Evolutionary conservation across 2,888 invertebrate genomes (phyloP), one percentile per base, ranked within the genome.

Genomic region (Synergus itoensis): DNA sequence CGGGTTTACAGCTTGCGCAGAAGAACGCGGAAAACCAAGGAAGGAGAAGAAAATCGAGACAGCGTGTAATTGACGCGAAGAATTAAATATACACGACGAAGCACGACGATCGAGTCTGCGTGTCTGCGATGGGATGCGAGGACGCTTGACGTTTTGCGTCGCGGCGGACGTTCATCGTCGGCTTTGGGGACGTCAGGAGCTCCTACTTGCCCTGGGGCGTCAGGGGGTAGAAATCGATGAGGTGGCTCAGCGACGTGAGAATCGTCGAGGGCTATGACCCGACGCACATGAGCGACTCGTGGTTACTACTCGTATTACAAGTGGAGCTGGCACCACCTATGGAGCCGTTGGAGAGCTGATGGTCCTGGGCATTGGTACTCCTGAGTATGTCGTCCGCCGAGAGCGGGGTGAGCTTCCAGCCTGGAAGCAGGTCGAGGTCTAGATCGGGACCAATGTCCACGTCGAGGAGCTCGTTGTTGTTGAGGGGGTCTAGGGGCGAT

Each of bases 401-500:
- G 14, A 92, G 86, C 5, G 94, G 93, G 63, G 94, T 93, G 79
- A 94, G 88, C 85, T 94, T 94, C 92, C 94, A 94, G 76, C 94
- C 93, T 84, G 93, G 92, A 91, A 94, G 93, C 87, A 93, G 91
- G 93, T 96, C 95, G 93, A 95, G 93, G 92, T 94, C 93, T 92
- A 94, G 93, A 91, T 94, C 94, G 91, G 94, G 93, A 88, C 94
- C 94, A 92, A 94, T 93, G 93, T 94, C 93, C 88, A 92, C 92
- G 84, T 92, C 92, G 92, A 95, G 96, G 86, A 96, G 93, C 93
- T 97, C 96, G 93, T 96, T 96, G 93, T 96, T 96, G 90, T 95
- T 96, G 69, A 96, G 92, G 84, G 97, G 96, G 93, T 97, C 97
- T 79, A 97, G 94, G 91, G 97, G 97, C 82, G 97, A 97, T 90